These are phyloP conservation scores for Oreotragus oreotragus DNA, from an alignment of 2,113 vertebrate species.

Conservation along the genomic window DNA sequence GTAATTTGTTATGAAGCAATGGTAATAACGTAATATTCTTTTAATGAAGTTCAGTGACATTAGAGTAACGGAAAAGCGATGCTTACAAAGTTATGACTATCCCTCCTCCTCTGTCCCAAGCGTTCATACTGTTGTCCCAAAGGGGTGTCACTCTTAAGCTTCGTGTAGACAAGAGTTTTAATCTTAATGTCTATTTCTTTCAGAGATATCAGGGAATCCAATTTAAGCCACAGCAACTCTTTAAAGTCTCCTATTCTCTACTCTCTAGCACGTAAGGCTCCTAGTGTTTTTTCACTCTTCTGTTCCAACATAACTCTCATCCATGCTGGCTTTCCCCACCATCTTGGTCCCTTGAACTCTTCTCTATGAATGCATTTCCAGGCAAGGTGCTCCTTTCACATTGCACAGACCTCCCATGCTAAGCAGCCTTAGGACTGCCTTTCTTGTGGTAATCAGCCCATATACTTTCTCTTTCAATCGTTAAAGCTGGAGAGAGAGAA, in stretches of 20 bases:
- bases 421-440: background rate
- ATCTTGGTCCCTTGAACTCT: background rate
- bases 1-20: background rate
- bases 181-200: background rate
- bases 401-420: background rate
- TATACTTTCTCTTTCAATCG: background rate
- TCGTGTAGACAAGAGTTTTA: background rate
- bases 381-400: accelerated
- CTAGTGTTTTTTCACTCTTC: background rate
- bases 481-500: background rate
- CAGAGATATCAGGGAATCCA: background rate
- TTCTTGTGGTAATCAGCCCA: background rate
- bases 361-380: background rate
- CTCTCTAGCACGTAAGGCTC: background rate
- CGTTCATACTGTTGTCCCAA: background rate
- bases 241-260: background rate
- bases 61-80: background rate
- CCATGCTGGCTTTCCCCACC: background rate
- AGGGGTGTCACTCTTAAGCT: background rate
- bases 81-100: background rate
- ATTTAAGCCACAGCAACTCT: background rate
- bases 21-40: background rate
- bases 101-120: background rate
- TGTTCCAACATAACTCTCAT: background rate
- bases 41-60: background rate